These are phyloP conservation scores for Squalus acanthias DNA, from an alignment of 2,797 vertebrate genomes.

Conservation along the genomic window DNA sequence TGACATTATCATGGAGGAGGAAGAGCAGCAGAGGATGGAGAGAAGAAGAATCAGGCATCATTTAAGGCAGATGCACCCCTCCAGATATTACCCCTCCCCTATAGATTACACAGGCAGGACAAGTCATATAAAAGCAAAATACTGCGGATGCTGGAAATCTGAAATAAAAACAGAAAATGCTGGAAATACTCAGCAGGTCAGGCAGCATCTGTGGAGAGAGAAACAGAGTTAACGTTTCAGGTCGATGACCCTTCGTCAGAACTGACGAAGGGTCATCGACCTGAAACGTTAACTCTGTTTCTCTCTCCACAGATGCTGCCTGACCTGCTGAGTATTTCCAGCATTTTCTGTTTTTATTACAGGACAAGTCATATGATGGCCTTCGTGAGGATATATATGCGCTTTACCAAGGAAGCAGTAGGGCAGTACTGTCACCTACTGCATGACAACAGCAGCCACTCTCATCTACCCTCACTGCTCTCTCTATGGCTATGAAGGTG, in stretches of 20 bases:
- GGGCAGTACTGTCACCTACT: not conserved
- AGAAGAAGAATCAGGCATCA: not conserved
- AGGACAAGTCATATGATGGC: not conserved
- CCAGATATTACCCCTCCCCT: not conserved
- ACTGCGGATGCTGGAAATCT: too few relatives aligned
- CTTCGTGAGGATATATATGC: not conserved
- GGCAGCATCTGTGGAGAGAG: too few relatives aligned
- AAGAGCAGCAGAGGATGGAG: not conserved
- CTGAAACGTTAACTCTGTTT: too few relatives aligned
- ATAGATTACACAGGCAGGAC: not conserved
- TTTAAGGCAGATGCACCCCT: not conserved
- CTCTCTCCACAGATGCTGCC: too few relatives aligned
- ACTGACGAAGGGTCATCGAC: too few relatives aligned
- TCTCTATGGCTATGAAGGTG: not conserved
- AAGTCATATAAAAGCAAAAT: too few relatives aligned
- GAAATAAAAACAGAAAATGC: too few relatives aligned
- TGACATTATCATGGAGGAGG: not conserved
- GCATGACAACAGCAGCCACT: not conserved
- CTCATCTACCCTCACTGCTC: not conserved
- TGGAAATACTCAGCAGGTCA: too few relatives aligned
- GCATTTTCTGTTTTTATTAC: too few relatives aligned
- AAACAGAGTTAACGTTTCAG: too few relatives aligned
- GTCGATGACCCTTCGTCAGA: too few relatives aligned
- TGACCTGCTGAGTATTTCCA: too few relatives aligned
- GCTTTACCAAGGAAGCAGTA: not conserved